These are phyloP conservation scores for Drosophila athabasca DNA, from an alignment of 1,140 invertebrate species.

Conservation along the genomic window DNA sequence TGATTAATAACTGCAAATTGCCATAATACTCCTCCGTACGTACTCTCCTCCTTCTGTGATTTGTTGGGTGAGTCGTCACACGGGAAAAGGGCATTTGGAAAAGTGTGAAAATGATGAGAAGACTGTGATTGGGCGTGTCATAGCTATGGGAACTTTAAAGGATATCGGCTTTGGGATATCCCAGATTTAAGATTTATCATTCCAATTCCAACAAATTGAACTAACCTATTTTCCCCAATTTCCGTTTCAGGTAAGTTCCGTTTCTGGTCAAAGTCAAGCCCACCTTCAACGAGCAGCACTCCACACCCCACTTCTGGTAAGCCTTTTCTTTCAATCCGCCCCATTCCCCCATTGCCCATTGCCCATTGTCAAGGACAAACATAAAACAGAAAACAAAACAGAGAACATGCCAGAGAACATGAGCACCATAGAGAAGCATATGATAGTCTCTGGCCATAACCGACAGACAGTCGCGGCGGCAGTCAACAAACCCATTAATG, in stretches of 20 bases:
- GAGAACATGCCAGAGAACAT: conserved; percentile 24
- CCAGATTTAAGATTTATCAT: no score
- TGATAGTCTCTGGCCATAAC: conserved; percentile 26
- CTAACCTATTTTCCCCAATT: no score
- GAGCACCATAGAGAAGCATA: conserved; percentile 34
- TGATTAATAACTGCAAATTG: conserved; percentile 80
- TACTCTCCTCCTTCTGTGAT: conserved; percentile 45
- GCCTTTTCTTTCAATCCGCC: conserved; percentile 21
- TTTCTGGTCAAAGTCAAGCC: conserved; percentile 3
- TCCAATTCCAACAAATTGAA: no score
- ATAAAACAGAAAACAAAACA: conserved; percentile 33
- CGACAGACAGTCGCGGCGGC: conserved; percentile 28
- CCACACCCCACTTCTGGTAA: conserved; percentile 5
- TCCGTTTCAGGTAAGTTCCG: conserved; percentile 57
- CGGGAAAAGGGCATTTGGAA: no score
- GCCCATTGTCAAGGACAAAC: conserved; percentile 66
- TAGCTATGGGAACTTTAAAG: no score
- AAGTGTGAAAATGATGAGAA: no score
- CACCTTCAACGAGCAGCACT: no score
- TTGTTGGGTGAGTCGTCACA: conserved; percentile 21
- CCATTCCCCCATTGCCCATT: not conserved
- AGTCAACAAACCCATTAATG: conserved; percentile 81
- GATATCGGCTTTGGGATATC: no score
- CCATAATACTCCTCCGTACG: conserved; percentile 53
- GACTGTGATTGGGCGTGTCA: no score